Evolutionary conservation across 2,888 invertebrate species (phyloP).

Genomic region (Trichopria drosophilae): DNA sequence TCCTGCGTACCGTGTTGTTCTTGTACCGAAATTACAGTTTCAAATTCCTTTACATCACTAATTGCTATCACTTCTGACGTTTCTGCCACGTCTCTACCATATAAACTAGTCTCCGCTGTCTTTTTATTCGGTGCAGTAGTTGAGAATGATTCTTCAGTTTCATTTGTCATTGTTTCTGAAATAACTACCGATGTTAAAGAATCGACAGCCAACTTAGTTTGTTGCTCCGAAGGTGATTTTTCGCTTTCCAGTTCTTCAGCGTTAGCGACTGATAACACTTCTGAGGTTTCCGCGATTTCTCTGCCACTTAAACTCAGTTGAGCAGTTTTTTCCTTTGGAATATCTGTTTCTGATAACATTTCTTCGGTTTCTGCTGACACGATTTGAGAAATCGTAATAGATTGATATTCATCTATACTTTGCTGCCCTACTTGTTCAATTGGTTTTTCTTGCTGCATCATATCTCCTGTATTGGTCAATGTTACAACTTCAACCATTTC

Average conservation of each 20-base stretch:
- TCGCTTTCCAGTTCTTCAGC: slow-evolving; percentile 40
- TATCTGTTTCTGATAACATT: slow-evolving; percentile 33
- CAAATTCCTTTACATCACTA: slow-evolving; percentile 45
- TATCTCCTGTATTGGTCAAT: slow-evolving; percentile 40
- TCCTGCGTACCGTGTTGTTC: slow-evolving; percentile 41
- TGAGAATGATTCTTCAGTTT: slow-evolving; percentile 39
- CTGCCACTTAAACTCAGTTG: slow-evolving; percentile 46
- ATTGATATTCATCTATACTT: slow-evolving; percentile 44
- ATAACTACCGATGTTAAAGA: slow-evolving; percentile 42
- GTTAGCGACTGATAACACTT: slow-evolving; percentile 45
- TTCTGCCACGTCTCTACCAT: slow-evolving; percentile 50
- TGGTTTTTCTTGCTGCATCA: slow-evolving; percentile 26
- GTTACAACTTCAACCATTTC: slow-evolving; percentile 49
- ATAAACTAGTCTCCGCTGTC: slow-evolving; percentile 49
- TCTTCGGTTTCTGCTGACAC: slow-evolving; percentile 43
- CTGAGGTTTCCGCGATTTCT: slow-evolving; percentile 56
- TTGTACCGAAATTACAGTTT: slow-evolving; percentile 39
- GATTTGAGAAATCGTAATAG: slow-evolving; percentile 45
- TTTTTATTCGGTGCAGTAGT: slow-evolving; percentile 45
- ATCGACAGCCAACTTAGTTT: slow-evolving; percentile 43
- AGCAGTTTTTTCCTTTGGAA: slow-evolving; percentile 47
- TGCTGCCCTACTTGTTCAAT: slow-evolving; percentile 31
- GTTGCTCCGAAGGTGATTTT: slow-evolving; percentile 38
- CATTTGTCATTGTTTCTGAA: slow-evolving; percentile 41
- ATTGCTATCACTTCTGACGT: slow-evolving; percentile 42